Base-by-base conservation (phyloP, 1,140 invertebrate species). In the Rhynchophorus ferrugineus region DNA sequence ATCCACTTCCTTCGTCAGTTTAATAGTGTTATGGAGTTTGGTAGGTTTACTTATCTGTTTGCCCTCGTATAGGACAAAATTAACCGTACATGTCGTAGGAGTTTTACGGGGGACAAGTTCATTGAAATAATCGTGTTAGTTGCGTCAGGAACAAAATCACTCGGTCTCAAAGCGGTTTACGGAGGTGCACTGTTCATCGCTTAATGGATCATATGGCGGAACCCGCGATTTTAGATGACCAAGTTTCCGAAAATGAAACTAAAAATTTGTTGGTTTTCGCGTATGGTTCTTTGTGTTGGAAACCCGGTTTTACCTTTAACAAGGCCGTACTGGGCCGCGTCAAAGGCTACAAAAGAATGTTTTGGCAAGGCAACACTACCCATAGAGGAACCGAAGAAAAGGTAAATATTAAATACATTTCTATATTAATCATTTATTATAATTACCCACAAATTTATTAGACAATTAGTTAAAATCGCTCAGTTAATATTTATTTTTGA, bases 281-380 rank as follows among this genome's bases (percentile, higher is more conserved):
- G 0, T 92, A 92, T 61, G 89, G 89, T 8, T 90, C 87, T 1
- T 65, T 93, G 2, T 89, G 88, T 71, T 93, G 89, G 89, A 75
- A 84, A 68, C 89, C 89, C 0, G 89, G 89, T 19, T 92, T 93
- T 65, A 75, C 82, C 49, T 90, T 81, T 65, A 73, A 78, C 51
- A 78, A 82, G 60, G 81, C 81, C 19, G 72, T 82, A 3, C 78
- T 81, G 7, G 89, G 89, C 6, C 82, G 81, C 58, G 74, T 89
- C 1, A 78, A 77, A 60, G 87, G 89, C 14, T 93, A 82, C 66
- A 73, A 78, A 1, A 74, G 89, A 36, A 77, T 82, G 66, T 92
- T 92, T 70, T 91, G 87, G 85, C 89, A 93, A 71, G 89, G 89
- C 34, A 92, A 90, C 64, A 81, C 78, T 8, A 83, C 82, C 1